These are phyloP conservation scores for Cecropterus lyciades DNA, from an alignment of 1,140 invertebrate genomes.

Conservation along the genomic window DNA sequence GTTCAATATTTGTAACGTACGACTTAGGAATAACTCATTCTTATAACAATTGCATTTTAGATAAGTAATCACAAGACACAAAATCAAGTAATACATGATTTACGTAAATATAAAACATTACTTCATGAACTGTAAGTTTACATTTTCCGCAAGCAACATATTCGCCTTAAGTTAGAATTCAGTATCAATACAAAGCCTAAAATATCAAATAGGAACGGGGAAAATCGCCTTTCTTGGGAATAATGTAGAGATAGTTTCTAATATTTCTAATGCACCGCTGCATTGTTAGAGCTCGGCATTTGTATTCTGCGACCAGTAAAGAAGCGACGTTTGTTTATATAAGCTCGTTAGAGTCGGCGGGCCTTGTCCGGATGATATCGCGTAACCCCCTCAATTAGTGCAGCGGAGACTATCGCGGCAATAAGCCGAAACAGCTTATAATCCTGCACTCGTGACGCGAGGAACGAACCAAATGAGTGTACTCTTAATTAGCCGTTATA, in stretches of 20 bases:
- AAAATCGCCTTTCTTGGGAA: constrained; percentile 31
- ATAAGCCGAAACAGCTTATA: constrained; percentile 61
- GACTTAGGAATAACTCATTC: too few species aligned
- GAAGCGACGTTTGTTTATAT: constrained; percentile 50
- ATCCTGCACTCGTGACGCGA: constrained; percentile 65
- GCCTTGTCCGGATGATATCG: constrained; percentile 64
- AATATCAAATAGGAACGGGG: constrained; percentile 29
- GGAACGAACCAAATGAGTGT: constrained; percentile 63
- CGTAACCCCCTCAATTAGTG: constrained; percentile 66
- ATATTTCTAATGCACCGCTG: constrained; percentile 39
- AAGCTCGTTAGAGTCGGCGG: constrained; percentile 59
- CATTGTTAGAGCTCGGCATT: constrained; percentile 37
- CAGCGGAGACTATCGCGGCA: constrained; percentile 53
- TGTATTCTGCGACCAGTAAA: constrained; percentile 40
- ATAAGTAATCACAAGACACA: too few species aligned
- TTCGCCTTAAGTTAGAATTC: constrained; percentile 11
- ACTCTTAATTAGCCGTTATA: constrained; percentile 79
- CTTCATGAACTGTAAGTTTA: not conserved
- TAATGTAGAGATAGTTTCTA: constrained; percentile 34
- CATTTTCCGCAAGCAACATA: not conserved
- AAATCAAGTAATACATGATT: too few species aligned
- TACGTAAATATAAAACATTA: too few species aligned
- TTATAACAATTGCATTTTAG: too few species aligned
- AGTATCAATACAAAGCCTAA: constrained; percentile 28
- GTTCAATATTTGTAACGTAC: too few species aligned